These are phyloP conservation scores for Pangasius larnaudii DNA, from an alignment of 2,797 vertebrate genomes.

Conservation along the genomic window DNA sequence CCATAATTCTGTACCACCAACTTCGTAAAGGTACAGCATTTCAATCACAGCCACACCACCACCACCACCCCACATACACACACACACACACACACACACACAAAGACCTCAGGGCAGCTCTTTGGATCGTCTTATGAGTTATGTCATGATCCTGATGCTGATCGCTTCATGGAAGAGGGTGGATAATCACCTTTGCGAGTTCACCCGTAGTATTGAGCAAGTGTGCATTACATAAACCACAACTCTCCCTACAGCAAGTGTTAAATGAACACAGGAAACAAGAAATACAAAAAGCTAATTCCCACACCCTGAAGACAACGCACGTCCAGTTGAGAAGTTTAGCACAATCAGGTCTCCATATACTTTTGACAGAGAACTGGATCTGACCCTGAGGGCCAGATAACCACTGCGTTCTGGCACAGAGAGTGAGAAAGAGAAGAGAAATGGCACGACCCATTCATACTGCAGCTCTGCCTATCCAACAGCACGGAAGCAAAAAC, in stretches of 20 bases:
- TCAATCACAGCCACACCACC: constrained; percentile 68
- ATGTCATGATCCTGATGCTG: constrained; percentile 41
- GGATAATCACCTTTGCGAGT: constrained; percentile 26
- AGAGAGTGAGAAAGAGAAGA: constrained; percentile 54
- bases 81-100: background rate
- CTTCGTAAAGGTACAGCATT: constrained; percentile 69
- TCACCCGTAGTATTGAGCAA: constrained; percentile 23
- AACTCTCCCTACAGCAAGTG: constrained; percentile 10
- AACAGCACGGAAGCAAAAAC: constrained; percentile 71
- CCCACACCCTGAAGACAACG: constrained; percentile 33
- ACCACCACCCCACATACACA: background rate
- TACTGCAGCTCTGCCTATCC: constrained; percentile 65
- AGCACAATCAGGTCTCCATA: constrained; percentile 34
- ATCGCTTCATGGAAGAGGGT: constrained; percentile 13
- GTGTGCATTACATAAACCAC: constrained; percentile 45
- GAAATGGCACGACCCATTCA: constrained; percentile 64
- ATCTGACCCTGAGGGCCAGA: constrained; percentile 49
- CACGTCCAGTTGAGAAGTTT: constrained; percentile 25
- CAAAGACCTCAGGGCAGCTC: constrained; percentile 42
- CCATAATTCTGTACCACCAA: constrained; percentile 72
- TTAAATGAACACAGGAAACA: constrained; percentile 25
- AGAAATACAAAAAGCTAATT: constrained; percentile 12
- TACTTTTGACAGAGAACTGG: constrained; percentile 43
- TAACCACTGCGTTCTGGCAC: constrained; percentile 52
- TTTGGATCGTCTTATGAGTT: constrained; percentile 69